phyloP scores from a whole-genome alignment of 2,797 vertebrate species.

The Hemitrygon akajei region DNA sequence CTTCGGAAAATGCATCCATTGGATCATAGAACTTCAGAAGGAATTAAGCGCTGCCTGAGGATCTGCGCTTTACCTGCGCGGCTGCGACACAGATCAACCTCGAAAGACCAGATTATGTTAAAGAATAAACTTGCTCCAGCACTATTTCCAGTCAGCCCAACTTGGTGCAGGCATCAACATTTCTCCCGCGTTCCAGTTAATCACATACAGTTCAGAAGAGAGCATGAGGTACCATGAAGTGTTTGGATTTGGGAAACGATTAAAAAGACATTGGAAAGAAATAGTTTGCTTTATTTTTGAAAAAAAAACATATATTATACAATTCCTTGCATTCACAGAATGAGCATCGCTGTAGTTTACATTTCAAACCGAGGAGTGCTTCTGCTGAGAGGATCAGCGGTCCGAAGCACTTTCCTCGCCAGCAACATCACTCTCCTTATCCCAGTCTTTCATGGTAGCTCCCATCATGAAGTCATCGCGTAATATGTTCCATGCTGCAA shows the following conservation, averaged over 20 bases:
- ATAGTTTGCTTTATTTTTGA: neutral
- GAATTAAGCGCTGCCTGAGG: too few species aligned
- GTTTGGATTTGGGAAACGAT: neutral
- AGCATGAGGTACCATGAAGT: neutral
- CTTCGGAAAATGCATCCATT: neutral
- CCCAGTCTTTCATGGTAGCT: constrained; percentile 94
- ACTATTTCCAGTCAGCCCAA: neutral
- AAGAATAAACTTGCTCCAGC: too few species aligned
- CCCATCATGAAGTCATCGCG: constrained; percentile 95
- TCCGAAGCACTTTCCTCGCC: constrained; percentile 57
- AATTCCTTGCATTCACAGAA: constrained; percentile 48
- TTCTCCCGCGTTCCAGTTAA: neutral
- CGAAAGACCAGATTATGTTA: neutral
- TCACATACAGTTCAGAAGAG: neutral
- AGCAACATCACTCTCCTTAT: constrained; percentile 65
- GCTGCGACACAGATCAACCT: neutral
- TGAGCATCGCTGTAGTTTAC: constrained; percentile 35
- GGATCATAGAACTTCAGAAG: neutral
- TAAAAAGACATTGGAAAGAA: neutral
- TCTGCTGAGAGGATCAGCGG: constrained; percentile 45
- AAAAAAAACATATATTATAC: constrained; percentile 26
- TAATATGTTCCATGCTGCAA: constrained; percentile 76
- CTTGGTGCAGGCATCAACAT: too few species aligned
- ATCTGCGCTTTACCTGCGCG: neutral
- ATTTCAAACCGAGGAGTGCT: constrained; percentile 38